Evolutionary conservation across 2,797 vertebrate species (phyloP), one percentile per base, ranked within the genome.

Genomic region (Semaprochilodus insignis): DNA sequence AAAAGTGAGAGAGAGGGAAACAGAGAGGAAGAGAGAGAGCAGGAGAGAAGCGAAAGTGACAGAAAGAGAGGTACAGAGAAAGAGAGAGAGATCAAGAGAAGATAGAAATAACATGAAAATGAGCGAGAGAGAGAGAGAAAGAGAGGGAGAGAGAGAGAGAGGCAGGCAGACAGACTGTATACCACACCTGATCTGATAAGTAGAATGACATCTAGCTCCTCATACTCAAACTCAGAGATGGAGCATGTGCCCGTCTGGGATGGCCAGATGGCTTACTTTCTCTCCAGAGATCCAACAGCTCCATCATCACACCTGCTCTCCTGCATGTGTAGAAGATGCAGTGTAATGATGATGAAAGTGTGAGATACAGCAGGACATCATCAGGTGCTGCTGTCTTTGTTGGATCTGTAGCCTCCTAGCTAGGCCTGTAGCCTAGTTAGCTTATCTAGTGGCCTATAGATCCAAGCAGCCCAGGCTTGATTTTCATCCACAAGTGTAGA

Each of bases 231-330:
- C n/a, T n/a, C n/a, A 36, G 27, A 36, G 70, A 52, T 40, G 51
- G 40, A 19, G 66, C 21, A 36, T 69, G 36, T 70, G 70, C 54
- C 44, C 48, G 54, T 72, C 70, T 72, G 70, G 48, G 48, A 72
- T 11, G 13, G n/a, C 36, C 48, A 74, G 71, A 57, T 48, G 55
- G 51, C 23, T 31, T 1, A 17, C 19, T 13, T 31, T 19, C n/a
- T 51, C 44, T 72, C 70, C 23, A 25, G 44, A 71, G 19, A 71
- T 3, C 23, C 25, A 63, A 36, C 31, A 66, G 63, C 40, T 72
- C 44, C 44, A 51, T 54, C 70, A 23, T 21, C 48, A 55, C 71
- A 73, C 15, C 62, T 34, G 13, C 8, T 62, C 11, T 62, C 1
- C n/a, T 62, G 55, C 14, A 1, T 59, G 57, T 59, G 55, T 21